Evolutionary conservation across 1,140 invertebrate genomes (phyloP).

Genomic region (Drosophila repleta): DNA sequence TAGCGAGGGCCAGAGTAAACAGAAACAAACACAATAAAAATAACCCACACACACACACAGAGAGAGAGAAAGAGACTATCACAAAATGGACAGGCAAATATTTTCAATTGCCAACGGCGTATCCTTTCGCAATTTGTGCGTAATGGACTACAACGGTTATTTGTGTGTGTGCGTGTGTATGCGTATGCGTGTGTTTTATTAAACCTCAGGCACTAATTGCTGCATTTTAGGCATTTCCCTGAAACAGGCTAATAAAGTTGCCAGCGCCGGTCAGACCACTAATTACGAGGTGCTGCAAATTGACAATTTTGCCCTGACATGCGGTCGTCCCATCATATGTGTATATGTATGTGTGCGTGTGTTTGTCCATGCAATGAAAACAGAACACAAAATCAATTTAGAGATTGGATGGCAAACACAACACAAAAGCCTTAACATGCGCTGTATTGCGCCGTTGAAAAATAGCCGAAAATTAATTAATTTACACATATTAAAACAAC

Average conservation of each 20-base stretch:
- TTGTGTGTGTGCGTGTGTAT: conserved; percentile 1
- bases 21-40: conserved; percentile 13
- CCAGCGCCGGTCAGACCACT: conserved; percentile 31
- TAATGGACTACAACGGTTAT: conserved; percentile 51
- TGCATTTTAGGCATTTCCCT: conserved; percentile 48
- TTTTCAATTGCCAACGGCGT: conserved; percentile 63
- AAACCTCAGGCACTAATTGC: conserved; percentile 75
- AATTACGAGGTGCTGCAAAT: conserved; percentile 50
- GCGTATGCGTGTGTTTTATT: conserved; percentile 21
- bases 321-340: conserved; percentile 23
- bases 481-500: background rate
- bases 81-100: conserved; percentile 55
- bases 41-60: conserved; percentile 1
- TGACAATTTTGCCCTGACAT: conserved; percentile 45
- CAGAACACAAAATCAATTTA: conserved; percentile 37
- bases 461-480: background rate
- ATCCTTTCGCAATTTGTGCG: conserved; percentile 53
- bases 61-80: conserved; percentile 22
- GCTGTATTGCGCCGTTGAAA: background rate
- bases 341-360: conserved; percentile 3
- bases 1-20: conserved; percentile 18
- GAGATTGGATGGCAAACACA: conserved; percentile 9
- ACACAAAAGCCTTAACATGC: background rate
- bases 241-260: conserved; percentile 47
- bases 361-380: no score